phyloP scores from a whole-genome alignment of 2,888 invertebrate species.

The Agrochola macilenta region DNA sequence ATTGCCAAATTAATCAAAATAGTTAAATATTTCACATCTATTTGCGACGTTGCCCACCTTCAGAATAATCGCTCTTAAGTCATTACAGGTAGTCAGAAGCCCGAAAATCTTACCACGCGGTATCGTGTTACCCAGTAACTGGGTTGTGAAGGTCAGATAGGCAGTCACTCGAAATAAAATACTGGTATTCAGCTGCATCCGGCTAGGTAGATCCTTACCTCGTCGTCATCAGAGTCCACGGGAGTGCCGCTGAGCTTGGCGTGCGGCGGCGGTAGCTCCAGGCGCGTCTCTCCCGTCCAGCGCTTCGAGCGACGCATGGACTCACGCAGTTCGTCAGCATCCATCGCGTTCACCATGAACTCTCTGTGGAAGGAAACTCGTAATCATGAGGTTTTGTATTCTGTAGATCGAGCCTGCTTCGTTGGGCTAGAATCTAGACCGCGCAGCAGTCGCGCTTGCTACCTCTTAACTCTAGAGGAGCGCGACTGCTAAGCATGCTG shows the following conservation, averaged over 20 bases:
- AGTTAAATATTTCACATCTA: too few species aligned
- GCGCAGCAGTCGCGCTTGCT: too few species aligned
- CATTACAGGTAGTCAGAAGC: neutral
- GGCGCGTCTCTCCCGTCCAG: slow-evolving; percentile 84
- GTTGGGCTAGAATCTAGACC: neutral
- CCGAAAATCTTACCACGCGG: neutral
- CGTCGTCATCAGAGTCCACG: slow-evolving; percentile 93
- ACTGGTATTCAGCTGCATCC: neutral
- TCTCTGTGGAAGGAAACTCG: slow-evolving; percentile 87
- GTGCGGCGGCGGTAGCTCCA: slow-evolving; percentile 83
- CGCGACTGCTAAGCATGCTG: too few species aligned
- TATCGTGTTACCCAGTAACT: neutral
- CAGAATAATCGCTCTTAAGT: too few species aligned
- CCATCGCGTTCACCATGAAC: slow-evolving; percentile 97
- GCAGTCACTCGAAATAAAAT: neutral
- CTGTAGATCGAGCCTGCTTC: neutral
- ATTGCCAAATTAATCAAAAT: too few species aligned
- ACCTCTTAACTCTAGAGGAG: too few species aligned
- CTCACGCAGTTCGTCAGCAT: slow-evolving; percentile 95
- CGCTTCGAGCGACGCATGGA: slow-evolving; percentile 93
- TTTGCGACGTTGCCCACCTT: too few species aligned
- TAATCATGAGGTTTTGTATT: neutral
- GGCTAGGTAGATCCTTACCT: slow-evolving; percentile 82
- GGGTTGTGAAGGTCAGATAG: neutral
- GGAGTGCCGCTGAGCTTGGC: slow-evolving; percentile 87